Conservation (phyloP, 2,113 vertebrate species). For the Urocynchramus pylzowi region DNA sequence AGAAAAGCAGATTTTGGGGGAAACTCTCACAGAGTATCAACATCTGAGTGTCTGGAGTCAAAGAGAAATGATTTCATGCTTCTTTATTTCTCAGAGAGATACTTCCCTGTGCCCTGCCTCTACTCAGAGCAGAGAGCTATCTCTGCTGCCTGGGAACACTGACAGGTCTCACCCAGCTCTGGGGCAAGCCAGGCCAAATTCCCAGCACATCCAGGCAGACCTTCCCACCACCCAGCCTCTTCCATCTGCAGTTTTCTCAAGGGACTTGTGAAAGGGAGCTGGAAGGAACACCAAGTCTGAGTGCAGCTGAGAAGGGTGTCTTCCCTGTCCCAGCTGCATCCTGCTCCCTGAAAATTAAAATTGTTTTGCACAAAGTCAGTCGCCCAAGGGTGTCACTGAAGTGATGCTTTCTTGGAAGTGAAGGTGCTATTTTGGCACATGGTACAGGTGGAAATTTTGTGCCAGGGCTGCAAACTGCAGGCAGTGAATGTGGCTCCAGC, state of each 20-base stretch:
- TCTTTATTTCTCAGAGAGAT: not conserved
- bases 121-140: not conserved
- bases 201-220: not conserved
- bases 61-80: not conserved
- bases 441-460: not conserved
- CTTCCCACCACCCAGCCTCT: not conserved
- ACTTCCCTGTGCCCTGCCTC: not conserved
- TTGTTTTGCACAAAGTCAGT: not conserved
- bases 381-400: not conserved
- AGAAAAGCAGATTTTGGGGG: not conserved
- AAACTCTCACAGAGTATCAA: not conserved
- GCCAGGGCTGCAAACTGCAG: not conserved
- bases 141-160: not conserved
- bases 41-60: not conserved
- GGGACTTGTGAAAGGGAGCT: not conserved
- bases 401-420: not conserved
- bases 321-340: not conserved
- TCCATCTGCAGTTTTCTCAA: not conserved
- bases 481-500: not conserved
- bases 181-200: not conserved
- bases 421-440: not conserved
- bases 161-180: not conserved
- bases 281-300: not conserved
- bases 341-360: not conserved
- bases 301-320: not conserved